A percentile compares a stretch with the other conserved stretches of the same genome.
phyloP scores from a whole-genome alignment of 2,888 invertebrate species.

The Slavum lentiscoides region DNA sequence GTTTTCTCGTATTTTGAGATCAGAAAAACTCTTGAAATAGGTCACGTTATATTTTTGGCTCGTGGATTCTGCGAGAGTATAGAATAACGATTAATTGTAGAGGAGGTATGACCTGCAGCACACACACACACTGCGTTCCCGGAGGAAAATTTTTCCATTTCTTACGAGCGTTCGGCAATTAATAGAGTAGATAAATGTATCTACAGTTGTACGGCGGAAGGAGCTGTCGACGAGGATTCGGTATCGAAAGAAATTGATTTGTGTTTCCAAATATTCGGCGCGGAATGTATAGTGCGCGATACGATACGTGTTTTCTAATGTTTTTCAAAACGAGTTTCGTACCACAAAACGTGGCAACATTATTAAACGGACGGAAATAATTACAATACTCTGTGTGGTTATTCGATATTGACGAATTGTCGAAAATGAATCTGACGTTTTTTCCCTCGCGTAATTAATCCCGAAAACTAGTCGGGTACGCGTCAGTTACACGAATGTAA shows the following conservation, averaged over 20 bases:
- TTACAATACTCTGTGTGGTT: no score
- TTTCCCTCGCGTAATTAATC: no score
- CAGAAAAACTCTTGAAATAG: neutral
- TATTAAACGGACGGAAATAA: no score
- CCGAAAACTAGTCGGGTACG: no score
- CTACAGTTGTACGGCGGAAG: neutral
- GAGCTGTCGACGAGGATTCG: neutral
- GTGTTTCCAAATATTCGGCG: neutral
- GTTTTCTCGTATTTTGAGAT: neutral
- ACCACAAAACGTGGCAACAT: no score
- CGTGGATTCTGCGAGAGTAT: neutral
- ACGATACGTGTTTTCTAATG: neutral
- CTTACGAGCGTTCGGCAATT: neutral
- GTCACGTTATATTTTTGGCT: neutral
- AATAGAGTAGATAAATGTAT: conserved; percentile 13
- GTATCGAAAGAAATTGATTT: neutral
- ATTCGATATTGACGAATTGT: no score
- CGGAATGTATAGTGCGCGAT: neutral
- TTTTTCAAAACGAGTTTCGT: neutral
- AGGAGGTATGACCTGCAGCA: neutral
- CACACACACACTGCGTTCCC: neutral
- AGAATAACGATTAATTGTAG: conserved; percentile 18
- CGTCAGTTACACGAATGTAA: no score
- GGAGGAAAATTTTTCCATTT: neutral
- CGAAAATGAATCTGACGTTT: no score